Base-by-base conservation (phyloP, 2,888 invertebrate species). In the Liopterus haemorrhoidalis region DNA sequence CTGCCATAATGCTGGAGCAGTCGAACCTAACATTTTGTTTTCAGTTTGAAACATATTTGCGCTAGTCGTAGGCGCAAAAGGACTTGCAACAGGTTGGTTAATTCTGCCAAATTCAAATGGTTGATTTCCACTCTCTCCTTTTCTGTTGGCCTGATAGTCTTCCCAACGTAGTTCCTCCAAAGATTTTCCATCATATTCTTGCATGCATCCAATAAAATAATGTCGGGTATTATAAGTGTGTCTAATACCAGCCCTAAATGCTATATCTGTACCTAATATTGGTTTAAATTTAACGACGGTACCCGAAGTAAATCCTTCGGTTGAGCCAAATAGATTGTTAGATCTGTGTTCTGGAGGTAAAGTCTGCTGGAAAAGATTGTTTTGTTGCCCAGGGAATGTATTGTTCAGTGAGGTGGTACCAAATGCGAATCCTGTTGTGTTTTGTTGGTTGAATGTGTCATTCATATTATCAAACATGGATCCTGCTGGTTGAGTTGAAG, bases 151-250 rank as follows among this genome's bases (percentile, higher is more conserved):
- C 16, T 78, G 68, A 65, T 99, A 99, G 69, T 99, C 97, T 62
- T 97, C 97, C 42, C 85, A 71, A 6, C 97, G 79, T 3, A 99
- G 70, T 65, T 99, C 99, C 69, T 99, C 99, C 16, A 97, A 68
- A 0, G 92, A 92, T 66, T 97, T 99, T 36, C 66, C 69, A 61
- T 97, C 96, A 64, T 97, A 99, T 63, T 97, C 95, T 71, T 95
- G 94, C 99, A 99, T 99, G 46, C 92, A 92, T 1, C 94, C 94
- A 49, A 99, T 96, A 66, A 96, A 96, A 63, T 95, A 90, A 64
- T 95, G 93, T 57, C 91, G 84, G 0, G 95, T 97, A 57, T 81
- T 89, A 53, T 99, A 92, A 52, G 77, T 88, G 60, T 82, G 84
- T 2, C 86, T 80, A 2, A 81, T 76, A 0, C 93, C 92, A 52